Conservation (phyloP, 2,888 invertebrate genomes). For the Pollenia griseotomentosa region DNA sequence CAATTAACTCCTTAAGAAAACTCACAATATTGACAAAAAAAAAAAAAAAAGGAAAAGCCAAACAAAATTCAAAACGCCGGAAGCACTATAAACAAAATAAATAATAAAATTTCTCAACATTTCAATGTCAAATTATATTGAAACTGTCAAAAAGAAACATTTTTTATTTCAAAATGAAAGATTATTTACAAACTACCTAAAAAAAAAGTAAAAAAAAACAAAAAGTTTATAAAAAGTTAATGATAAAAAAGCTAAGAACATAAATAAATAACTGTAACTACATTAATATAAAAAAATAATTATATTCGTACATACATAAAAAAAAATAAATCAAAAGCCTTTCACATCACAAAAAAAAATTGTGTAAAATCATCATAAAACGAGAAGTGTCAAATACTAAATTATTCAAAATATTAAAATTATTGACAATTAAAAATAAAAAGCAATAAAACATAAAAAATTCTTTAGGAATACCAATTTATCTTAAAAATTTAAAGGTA, state of each 20-base stretch:
- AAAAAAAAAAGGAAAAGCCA: slow-evolving; percentile 39
- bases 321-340: slow-evolving; percentile 14
- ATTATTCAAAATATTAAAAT: neutral
- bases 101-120: neutral
- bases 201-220: neutral
- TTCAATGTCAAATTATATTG: slow-evolving; percentile 51
- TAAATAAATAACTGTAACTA: slow-evolving; percentile 23
- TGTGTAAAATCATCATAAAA: neutral
- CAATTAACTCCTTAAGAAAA: slow-evolving; percentile 69
- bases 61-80: slow-evolving; percentile 49
- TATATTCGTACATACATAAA: slow-evolving; percentile 9
- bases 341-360: slow-evolving; percentile 36
- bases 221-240: too few species aligned
- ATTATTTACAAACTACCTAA: slow-evolving; percentile 30
- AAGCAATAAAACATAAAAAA: slow-evolving; percentile 6
- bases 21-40: slow-evolving; percentile 73
- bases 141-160: slow-evolving; percentile 49
- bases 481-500: neutral
- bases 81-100: slow-evolving; percentile 13
- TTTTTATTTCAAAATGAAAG: slow-evolving; percentile 41
- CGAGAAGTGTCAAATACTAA: slow-evolving; percentile 8
- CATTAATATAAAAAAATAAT: slow-evolving; percentile 29
- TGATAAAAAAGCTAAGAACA: neutral
- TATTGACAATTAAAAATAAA: neutral
- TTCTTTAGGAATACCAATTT: neutral